A percentile compares a stretch with the other conserved stretches of the same genome.
These are phyloP conservation scores for Menidia menidia DNA, from an alignment of 2,797 vertebrate genomes.

Conservation along the genomic window DNA sequence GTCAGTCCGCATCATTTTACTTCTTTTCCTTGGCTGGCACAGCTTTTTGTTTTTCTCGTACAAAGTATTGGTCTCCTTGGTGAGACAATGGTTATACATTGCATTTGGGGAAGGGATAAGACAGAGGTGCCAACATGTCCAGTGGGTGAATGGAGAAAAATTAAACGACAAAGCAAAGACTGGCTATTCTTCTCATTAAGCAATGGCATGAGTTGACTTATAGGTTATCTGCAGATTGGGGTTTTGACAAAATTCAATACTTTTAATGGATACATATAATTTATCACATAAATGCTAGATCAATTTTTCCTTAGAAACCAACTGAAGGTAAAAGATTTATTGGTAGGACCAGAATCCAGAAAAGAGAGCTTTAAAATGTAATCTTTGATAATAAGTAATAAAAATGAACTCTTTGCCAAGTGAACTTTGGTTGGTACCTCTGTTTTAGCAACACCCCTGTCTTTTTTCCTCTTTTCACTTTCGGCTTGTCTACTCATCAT, in stretches of 20 bases:
- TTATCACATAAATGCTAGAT: conserved; percentile 65
- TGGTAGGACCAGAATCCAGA: conserved; percentile 65
- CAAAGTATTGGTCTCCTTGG: conserved; percentile 74
- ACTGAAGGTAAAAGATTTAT: conserved; percentile 57
- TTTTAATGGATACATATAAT: conserved; percentile 42
- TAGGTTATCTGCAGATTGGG: conserved; percentile 70
- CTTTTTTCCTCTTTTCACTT: conserved; percentile 83
- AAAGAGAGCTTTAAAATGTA: conserved; percentile 50
- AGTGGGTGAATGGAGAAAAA: conserved; percentile 60
- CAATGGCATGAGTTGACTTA: conserved; percentile 42
- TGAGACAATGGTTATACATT: conserved; percentile 73
- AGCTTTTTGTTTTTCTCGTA: conserved; percentile 70
- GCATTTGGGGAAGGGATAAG: conserved; percentile 70
- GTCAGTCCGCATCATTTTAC: conserved; percentile 53
- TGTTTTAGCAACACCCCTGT: conserved; percentile 79
- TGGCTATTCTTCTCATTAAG: conserved; percentile 33
- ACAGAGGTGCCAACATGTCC: conserved; percentile 84
- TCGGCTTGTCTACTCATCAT: conserved; percentile 89
- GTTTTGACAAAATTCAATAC: conserved; percentile 63
- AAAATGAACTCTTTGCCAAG: conserved; percentile 63
- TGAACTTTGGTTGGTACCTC: conserved; percentile 84
- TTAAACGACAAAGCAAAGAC: conserved; percentile 37
- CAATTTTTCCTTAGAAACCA: conserved; percentile 57
- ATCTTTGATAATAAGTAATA: conserved; percentile 33
- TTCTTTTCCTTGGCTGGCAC: conserved; percentile 75